Base-by-base conservation (phyloP, 2,113 vertebrate genomes). In the Protomyctophum bolini region DNA sequence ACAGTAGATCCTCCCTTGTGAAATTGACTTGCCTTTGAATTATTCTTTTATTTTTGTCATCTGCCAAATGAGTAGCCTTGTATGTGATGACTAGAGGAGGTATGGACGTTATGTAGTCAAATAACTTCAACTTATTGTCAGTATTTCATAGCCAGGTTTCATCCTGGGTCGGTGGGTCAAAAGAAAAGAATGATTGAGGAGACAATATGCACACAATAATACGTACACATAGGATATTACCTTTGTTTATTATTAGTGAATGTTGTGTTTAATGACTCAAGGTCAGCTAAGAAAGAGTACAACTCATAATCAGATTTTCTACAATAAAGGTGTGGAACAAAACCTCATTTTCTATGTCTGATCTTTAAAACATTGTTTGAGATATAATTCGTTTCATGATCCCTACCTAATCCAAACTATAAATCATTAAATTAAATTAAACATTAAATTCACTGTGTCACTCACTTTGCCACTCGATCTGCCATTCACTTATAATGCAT, bases 281-380 rank as follows among this genome's bases (percentile, higher is more conserved):
- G 54, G 55, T 63, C 33, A 52, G 70, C 60, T 58, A 69, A 54
- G 6, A 46, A 28, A 60, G 51, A 65, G 45, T 46, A 12, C 33
- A 57, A 29, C n/a, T 68, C 63, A 29, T 57, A 9, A 51, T 65
- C 68, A 66, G 48, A 52, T 85, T 85, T 86, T 86, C 64, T 86
- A 81, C 79, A 84, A 60, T 86, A 86, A 87, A 86, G 63, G 10
- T 51, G 58, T 79, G 74, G 63, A n/a, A 67, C n/a, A 21, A 80
- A 21, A 82, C 73, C 33, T 64, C 60, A 49, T 10, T 29, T 11
- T n/a, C 11, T 50, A 56, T 58, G 63, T 76, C 15, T 29, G 29
- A 21, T 57, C 4, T 21, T 3, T 57, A 6, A 21, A 9, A 41
- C 33, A 41, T 41, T 3, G 5, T 41, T 41, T 4, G 33, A 6